Evolutionary conservation across 2,888 invertebrate genomes (phyloP).

Genomic region (Caenorhabditis sp.): DNA sequence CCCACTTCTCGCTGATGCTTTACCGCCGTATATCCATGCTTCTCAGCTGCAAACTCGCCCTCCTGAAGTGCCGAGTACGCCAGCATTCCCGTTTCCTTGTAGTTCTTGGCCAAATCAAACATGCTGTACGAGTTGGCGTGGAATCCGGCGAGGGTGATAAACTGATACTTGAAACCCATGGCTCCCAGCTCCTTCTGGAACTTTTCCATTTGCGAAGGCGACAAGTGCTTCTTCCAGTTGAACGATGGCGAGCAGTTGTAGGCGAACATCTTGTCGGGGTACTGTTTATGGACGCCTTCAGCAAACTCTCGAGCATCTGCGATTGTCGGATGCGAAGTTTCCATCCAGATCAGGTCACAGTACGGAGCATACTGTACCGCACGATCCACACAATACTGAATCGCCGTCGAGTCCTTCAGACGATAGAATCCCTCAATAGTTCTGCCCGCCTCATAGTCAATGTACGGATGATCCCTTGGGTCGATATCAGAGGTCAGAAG

Average conservation of each 20-base stretch:
- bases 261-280: constrained; percentile 82
- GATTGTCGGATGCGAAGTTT: constrained; percentile 83
- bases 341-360: constrained; percentile 84
- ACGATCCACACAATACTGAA: constrained; percentile 83
- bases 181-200: constrained; percentile 83
- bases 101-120: constrained; percentile 83
- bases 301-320: constrained; percentile 83
- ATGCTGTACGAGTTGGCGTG: constrained; percentile 83
- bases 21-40: constrained; percentile 83
- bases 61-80: constrained; percentile 84
- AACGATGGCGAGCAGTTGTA: constrained; percentile 84
- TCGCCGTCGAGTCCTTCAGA: constrained; percentile 75
- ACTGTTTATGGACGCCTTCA: constrained; percentile 81
- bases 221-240: constrained; percentile 83
- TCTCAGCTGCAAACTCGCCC: constrained; percentile 83
- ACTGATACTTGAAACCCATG: constrained; percentile 84
- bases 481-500: constrained; percentile 83
- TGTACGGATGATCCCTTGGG: constrained; percentile 83
- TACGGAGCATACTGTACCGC: constrained; percentile 82
- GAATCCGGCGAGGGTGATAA: constrained; percentile 84
- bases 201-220: constrained; percentile 82
- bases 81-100: constrained; percentile 81
- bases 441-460: constrained; percentile 82
- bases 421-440: constrained; percentile 83
- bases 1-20: constrained; percentile 84